phyloP scores from a whole-genome alignment of 2,113 vertebrate species.

The Paramisgurnus dabryanus region DNA sequence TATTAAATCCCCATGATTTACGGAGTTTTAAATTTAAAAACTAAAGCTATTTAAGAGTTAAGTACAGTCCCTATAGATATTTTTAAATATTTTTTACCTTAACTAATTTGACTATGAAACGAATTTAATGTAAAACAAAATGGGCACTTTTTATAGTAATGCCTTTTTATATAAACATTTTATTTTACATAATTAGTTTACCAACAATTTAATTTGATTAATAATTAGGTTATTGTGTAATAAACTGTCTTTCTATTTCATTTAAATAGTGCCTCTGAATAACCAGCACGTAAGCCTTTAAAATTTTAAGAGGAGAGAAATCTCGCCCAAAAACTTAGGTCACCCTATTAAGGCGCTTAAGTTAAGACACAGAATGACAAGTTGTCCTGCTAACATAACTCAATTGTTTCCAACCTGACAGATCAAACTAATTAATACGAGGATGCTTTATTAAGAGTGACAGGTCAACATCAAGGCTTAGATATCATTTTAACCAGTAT shows the following conservation, averaged over 20 bases:
- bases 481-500: slow-evolving; percentile 26
- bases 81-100: no score
- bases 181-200: no score
- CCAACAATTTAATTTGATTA: not conserved
- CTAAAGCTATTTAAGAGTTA: not conserved
- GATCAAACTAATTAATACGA: slow-evolving; percentile 71
- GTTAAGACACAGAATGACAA: slow-evolving; percentile 72
- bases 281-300: slow-evolving; percentile 65
- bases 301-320: slow-evolving; percentile 59
- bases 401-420: slow-evolving; percentile 77
- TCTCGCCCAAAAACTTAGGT: slow-evolving; percentile 55
- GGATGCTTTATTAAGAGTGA: slow-evolving; percentile 64
- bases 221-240: slow-evolving; percentile 7
- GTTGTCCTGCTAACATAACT: slow-evolving; percentile 68
- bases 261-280: slow-evolving; percentile 66
- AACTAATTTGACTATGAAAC: no score
- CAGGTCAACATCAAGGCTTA: slow-evolving; percentile 55
- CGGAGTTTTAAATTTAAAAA: not conserved
- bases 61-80: no score
- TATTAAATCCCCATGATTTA: slow-evolving; percentile 6
- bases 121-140: no score
- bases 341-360: slow-evolving; percentile 75
- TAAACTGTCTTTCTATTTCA: slow-evolving; percentile 50
- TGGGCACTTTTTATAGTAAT: no score
- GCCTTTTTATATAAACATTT: no score